Base-by-base conservation (phyloP, 2,888 invertebrate genomes). In the Eupithecia pulchellata region DNA sequence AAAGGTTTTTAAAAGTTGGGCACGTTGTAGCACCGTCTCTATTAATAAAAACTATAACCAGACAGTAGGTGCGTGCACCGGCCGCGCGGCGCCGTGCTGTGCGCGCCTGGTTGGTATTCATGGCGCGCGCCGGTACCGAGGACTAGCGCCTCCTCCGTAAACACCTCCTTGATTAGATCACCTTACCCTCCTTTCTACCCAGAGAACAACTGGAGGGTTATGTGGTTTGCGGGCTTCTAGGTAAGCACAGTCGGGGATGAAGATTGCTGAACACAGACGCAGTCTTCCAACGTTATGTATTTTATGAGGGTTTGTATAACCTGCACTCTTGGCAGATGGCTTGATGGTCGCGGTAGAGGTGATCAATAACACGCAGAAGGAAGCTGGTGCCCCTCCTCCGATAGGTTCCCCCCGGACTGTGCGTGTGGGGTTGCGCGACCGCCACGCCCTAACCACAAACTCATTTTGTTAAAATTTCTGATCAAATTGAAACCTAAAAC, bases 51-150 rank as follows among this genome's bases (percentile, higher is more conserved):
- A n/a, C n/a, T n/a, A n/a, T n/a, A n/a, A n/a, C n/a, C n/a, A n/a
- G n/a, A n/a, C n/a, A n/a, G n/a, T n/a, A n/a, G n/a, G n/a, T n/a
- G n/a, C n/a, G n/a, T n/a, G n/a, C n/a, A n/a, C n/a, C n/a, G n/a
- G n/a, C n/a, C n/a, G n/a, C n/a, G n/a, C n/a, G n/a, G n/a, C n/a
- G 2, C 63, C 63, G 32, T 4, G 2, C 58, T 39, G 63, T 36
- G 63, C 39, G 42, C 30, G 65, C 2, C 58, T 52, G 30, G 72
- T 66, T 69, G 69, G 72, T 72, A 72, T 72, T 72, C 72, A 72
- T 69, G 52, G 27, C 20, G 47, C 30, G 58, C 17, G 14, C 66
- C 39, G 39, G 64, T 69, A 66, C 64, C 61, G 9, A 52, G 52
- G 52, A 52, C 52, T 32, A 9, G 58, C 57, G 17, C 52, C 57